Base-by-base conservation (phyloP, 2,797 vertebrate species). In the Phrynocephalus forsythii region DNA sequence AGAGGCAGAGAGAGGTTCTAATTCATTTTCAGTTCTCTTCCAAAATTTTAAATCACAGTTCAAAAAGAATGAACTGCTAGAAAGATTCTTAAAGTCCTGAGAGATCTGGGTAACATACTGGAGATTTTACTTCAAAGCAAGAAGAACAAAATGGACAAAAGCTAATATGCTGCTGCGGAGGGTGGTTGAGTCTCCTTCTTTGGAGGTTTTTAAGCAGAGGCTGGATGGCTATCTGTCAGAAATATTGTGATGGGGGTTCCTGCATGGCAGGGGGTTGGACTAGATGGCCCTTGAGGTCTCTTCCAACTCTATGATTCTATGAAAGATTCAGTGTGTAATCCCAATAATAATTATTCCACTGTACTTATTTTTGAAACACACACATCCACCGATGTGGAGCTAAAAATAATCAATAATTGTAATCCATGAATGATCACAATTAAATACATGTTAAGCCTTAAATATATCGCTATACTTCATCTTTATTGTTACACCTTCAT, bases 11-110 rank as follows among this genome's bases (percentile, higher is more conserved):
- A 78, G 79, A 60, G 0, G 0, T 38, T 77, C 75, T 85, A 86
- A 30, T 22, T 10, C 77, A 63, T 56, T 75, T 24, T 79, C 50
- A 79, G 75, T 71, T 75, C 38, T 30, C 50, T 79, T 75, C 5
- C 0, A 0, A 50, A 91, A 22, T 50, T 0, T 30, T n/a, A 0
- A 28, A 16, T 56, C 0, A 0, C 7, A 0, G 2, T 44, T 85
- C 78, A 83, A 52, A 50, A 85, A 60, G 75, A 84, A 52, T 82
- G 79, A 6, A 63, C 10, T 50, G 18, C 3, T 48, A 73, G 16
- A 68, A 73, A 67, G 0, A 30, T 2, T 2, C 1, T n/a, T 84
- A 1, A 71, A 83, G 71, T 0, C 90, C 75, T 0, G 6, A 83
- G 22, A 90, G 26, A 87, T 22, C 68, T 84, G 28, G 10, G 20